These are phyloP conservation scores for Onthophagus sagittarius DNA, from an alignment of 2,888 invertebrate genomes.

Conservation along the genomic window DNA sequence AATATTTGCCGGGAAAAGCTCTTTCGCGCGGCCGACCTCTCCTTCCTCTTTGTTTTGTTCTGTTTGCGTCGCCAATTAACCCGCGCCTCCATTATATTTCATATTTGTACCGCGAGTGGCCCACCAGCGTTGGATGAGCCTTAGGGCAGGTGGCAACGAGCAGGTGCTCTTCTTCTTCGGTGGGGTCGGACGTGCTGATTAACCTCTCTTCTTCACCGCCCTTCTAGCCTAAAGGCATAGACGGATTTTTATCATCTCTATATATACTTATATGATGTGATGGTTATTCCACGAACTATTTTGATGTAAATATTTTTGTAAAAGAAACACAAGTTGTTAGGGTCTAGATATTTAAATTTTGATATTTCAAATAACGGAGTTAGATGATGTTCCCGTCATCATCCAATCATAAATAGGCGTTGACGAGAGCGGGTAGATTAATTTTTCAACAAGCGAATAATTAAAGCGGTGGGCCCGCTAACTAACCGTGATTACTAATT, in stretches of 20 bases:
- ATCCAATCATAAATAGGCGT: slow-evolving; percentile 1
- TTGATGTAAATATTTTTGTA: too few relatives aligned
- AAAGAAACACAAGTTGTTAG: not conserved
- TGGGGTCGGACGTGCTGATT: not conserved
- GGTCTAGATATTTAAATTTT: not conserved
- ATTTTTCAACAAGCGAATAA: slow-evolving; percentile 20
- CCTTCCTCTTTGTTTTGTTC: not conserved
- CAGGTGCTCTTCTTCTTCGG: slow-evolving; percentile 2
- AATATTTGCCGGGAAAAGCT: slow-evolving; percentile 4
- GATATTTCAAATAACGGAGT: not conserved
- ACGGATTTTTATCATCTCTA: not conserved
- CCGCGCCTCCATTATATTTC: slow-evolving; percentile 12
- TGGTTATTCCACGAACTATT: not conserved
- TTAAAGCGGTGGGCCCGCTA: slow-evolving; percentile 28
- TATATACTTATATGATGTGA: not conserved
- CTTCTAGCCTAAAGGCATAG: not conserved
- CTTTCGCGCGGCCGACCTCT: not conserved
- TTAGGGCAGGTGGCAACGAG: slow-evolving; percentile 5
- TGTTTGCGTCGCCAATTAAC: slow-evolving; percentile 16
- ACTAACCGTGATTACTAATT: slow-evolving; percentile 40
- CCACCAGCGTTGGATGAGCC: slow-evolving; percentile 2
- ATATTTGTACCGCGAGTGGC: slow-evolving; percentile 14
- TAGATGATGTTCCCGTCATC: not conserved
- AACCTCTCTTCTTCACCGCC: not conserved
- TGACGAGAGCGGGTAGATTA: not conserved